Evolutionary conservation across 2,113 vertebrate species (phyloP).

Genomic region (Tapirus terrestris): DNA sequence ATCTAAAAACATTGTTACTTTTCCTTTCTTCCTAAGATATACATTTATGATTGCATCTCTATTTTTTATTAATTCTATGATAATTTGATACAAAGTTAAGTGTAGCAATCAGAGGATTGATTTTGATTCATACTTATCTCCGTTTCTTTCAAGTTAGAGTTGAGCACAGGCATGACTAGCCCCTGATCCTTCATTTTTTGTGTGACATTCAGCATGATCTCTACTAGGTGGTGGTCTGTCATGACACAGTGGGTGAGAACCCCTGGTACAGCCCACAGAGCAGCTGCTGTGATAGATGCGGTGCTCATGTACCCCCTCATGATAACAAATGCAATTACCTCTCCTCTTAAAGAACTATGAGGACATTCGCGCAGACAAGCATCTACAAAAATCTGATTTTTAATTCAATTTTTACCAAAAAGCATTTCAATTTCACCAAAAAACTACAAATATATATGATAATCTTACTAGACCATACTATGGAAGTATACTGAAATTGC

Average conservation of each 20-base stretch:
- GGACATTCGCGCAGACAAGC: background rate
- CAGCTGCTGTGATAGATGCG: background rate
- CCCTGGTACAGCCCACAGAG: background rate
- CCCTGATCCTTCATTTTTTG: background rate
- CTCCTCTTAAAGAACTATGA: too few relatives aligned
- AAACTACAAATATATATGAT: background rate
- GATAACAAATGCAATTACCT: background rate
- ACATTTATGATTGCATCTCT: background rate
- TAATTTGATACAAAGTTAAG: background rate
- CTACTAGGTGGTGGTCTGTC: fast-evolving
- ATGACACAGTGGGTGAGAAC: fast-evolving
- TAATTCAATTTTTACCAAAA: background rate
- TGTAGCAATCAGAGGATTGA: background rate
- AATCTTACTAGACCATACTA: background rate
- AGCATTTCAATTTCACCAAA: background rate
- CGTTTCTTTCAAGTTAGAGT: background rate
- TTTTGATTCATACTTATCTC: background rate
- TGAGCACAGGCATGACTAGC: fast-evolving
- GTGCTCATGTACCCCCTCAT: too few relatives aligned
- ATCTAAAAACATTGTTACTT: background rate
- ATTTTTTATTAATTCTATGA: background rate
- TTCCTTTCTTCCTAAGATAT: background rate
- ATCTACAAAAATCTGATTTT: background rate
- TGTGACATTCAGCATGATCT: background rate
- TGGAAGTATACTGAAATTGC: background rate